Evolutionary conservation across 1,140 invertebrate species (phyloP), one percentile per base, ranked within the genome.

Genomic region (Drosophila busckii): DNA sequence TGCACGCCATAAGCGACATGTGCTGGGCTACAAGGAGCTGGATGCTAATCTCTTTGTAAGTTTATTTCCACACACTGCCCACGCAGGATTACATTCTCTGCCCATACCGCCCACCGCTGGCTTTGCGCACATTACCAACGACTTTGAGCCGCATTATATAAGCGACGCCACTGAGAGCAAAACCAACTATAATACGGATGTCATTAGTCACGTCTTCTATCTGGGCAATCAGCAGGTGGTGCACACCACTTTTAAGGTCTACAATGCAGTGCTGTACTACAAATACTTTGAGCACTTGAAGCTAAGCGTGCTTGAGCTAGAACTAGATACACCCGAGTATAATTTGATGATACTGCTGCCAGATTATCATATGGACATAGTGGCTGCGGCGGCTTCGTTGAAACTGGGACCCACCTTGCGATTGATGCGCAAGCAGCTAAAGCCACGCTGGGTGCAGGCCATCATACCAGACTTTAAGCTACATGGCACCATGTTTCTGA

Each of bases 381-480:
- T 84, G 4, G 59, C 68, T 0, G 69, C 88, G 0, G 70, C 76
- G 2, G 67, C 82, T 8, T 68, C 88, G 0, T 69, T 88, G 2
- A 89, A 88, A 44, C 69, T 75, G 61, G 88, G 89, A 9, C 85
- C 87, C 49, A 90, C 89, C 44, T 88, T 94, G 13, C 90, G 92
- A 2, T 85, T 91, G 34, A 90, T 95, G 32, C 90, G 93, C 40
- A 89, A 89, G 7, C 89, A 91, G 48, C 87, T 95, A 19, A 90
- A 90, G 40, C 90, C 91, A 0, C 91, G 91, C 8, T 91, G 92
- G 85, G 92, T 95, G 2, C 90, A 90, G 58, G 93, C 93, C 1
- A 91, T 91, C 3, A 92, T 95, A 54, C 94, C 94, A 0, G 93
- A 92, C 59, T 95, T 95, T 78, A 92, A 90, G 82, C 88, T 95